Evolutionary conservation across 1,140 invertebrate species (phyloP), one percentile per base, ranked within the genome.

Genomic region (Lineus longissimus): DNA sequence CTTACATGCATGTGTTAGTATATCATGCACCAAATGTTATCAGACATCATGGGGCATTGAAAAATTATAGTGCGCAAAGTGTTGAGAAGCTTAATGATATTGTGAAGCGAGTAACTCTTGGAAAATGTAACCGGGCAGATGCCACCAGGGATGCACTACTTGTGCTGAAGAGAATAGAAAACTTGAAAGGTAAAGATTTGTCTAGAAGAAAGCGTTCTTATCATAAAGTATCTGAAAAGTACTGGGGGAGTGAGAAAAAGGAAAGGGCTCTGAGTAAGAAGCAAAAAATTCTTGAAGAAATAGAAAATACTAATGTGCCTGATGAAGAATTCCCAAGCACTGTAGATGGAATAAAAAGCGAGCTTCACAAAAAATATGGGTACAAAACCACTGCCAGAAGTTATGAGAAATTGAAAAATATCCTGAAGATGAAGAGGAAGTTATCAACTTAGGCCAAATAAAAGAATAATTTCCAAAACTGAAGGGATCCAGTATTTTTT

Each of bases 31-130:
- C 47, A 4, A 23, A 4, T 51, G n/a, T 51, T 9, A 23, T 51
- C 9, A 23, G 9, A 19, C 4, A 7, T n/a, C 25, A 23, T 51
- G 47, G 47, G n/a, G 4, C 47, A 23, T 51, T 51, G 47, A 23
- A n/a, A 7, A 23, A 9, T 4, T 51, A 51, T 51, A 51, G 47
- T 51, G 47, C 6, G 6, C 47, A 51, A 27, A n/a, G 47, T 27
- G 25, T 51, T 51, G 47, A 51, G n/a, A 51, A 51, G 47, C 9
- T 51, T 7, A 51, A 51, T 51, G 47, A 51, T n/a, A 51, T n/a
- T 7, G 19, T 51, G 19, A 51, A 51, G n/a, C 6, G n/a, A 51
- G 25, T 51, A 9, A 19, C n/a, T 51, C 47, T 51, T 4, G 19
- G 4, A 4, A 51, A 51, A 27, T 51, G 47, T 51, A 51, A 51